These are phyloP conservation scores for Camponotus floridanus DNA, from an alignment of 1,140 invertebrate species.

Conservation along the genomic window DNA sequence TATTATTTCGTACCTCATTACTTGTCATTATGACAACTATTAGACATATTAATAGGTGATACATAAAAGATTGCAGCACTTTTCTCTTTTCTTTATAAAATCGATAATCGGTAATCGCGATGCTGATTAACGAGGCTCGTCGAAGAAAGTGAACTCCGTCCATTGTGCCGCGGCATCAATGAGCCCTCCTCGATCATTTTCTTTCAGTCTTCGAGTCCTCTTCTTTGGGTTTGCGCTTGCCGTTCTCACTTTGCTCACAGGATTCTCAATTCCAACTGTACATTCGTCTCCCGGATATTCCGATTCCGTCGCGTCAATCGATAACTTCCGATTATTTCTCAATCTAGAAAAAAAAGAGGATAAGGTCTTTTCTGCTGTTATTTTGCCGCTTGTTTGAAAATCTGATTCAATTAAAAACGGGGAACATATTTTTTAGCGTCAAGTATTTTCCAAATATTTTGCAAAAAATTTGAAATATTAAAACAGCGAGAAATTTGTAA, in stretches of 20 bases:
- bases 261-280: constrained; percentile 57
- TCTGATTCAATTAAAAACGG: neutral
- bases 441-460: neutral
- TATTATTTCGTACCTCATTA: neutral
- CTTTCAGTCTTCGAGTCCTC: constrained; percentile 55
- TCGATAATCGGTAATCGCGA: constrained; percentile 40
- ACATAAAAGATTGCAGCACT: neutral
- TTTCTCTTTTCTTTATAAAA: constrained; percentile 8
- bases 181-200: constrained; percentile 74
- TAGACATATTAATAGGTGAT: constrained; percentile 29
- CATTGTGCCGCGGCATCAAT: constrained; percentile 59
- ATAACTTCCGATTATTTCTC: constrained; percentile 50
- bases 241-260: constrained; percentile 60
- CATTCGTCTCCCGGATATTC: constrained; percentile 58
- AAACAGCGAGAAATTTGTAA: neutral
- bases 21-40: neutral
- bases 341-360: constrained; percentile 6
- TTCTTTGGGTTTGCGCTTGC: constrained; percentile 57
- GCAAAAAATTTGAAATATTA: constrained; percentile 2
- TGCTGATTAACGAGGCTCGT: constrained; percentile 77
- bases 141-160: constrained; percentile 60
- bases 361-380: neutral
- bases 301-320: constrained; percentile 46
- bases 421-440: neutral
- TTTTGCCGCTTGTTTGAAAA: neutral